These are phyloP conservation scores for Branchinecta lindahli DNA, from an alignment of 1,140 invertebrate species.

Conservation along the genomic window DNA sequence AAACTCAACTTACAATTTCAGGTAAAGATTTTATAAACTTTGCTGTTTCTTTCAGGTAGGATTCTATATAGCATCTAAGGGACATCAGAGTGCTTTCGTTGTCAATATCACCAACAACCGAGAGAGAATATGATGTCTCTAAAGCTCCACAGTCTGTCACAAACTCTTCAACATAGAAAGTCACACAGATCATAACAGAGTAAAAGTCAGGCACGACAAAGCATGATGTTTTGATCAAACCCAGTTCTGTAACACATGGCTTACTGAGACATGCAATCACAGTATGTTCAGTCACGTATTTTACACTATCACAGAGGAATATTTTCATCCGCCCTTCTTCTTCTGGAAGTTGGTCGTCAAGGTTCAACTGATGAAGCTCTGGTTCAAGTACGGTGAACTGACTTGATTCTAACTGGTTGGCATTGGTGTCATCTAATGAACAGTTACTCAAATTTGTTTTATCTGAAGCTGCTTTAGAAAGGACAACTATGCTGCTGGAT, in stretches of 20 bases:
- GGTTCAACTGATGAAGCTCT: not conserved
- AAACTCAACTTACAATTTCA: not conserved
- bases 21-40: not conserved
- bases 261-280: not conserved
- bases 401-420: not conserved
- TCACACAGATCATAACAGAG: not conserved
- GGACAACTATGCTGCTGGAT: not conserved
- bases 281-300: not conserved
- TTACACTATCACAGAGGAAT: not conserved
- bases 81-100: not conserved
- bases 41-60: not conserved
- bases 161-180: not conserved
- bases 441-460: not conserved
- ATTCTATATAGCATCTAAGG: not conserved
- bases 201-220: conserved; percentile 6
- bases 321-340: not conserved
- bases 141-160: not conserved
- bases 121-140: not conserved
- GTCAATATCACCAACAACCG: not conserved
- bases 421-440: not conserved
- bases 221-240: not conserved
- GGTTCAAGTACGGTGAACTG: not conserved
- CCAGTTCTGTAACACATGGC: not conserved
- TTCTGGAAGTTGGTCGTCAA: not conserved
- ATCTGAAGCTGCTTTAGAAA: not conserved